Evolutionary conservation across 2,113 vertebrate species (phyloP), one percentile per base, ranked within the genome.

Genomic region (Tauraco erythrolophus): DNA sequence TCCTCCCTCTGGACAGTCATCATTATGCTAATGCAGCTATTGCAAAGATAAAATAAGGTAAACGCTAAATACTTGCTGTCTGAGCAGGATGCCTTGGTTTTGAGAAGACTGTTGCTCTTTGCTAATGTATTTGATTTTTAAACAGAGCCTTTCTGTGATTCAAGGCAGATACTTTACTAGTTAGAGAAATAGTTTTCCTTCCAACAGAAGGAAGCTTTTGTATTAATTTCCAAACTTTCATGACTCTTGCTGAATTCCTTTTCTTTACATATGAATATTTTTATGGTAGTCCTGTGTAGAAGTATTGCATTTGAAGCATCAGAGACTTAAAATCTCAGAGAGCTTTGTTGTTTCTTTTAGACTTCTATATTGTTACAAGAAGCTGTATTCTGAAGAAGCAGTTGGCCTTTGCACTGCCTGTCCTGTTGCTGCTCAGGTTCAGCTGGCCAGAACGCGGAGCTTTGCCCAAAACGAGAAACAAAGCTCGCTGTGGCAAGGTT

Each of bases 301-400:
- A 62, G 27, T 61, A 22, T 45, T 71, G 43, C 28, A 71, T 19
- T 0, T 31, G n/a, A 79, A 76, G n/a, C 5, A 3, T 61, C 61
- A 62, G 58, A 78, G 24, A 9, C 28, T 62, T 62, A 54, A 66
- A 58, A 50, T n/a, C 2, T 31, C 37, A 46, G 54, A 39, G 23
- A 76, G 27, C 12, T 1, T 15, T 54, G 28, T 33, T 89, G 28
- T 58, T 93, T 64, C 31, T 71, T 35, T 31, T 46, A 27, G 58
- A 18, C 35, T 80, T 82, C n/a, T 57, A 7, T 21, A 0, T 35
- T 66, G 9, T n/a, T 84, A 33, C 19, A 27, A n/a, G 69, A 43
- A 41, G 45, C 19, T 1, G 1, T 50, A 15, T 68, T 84, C 69
- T 64, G 65, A 46, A 71, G 57, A 70, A 37, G 2, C 0, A 0